Evolutionary conservation across 2,797 vertebrate species (phyloP).

Genomic region (Enteromius mattozi): DNA sequence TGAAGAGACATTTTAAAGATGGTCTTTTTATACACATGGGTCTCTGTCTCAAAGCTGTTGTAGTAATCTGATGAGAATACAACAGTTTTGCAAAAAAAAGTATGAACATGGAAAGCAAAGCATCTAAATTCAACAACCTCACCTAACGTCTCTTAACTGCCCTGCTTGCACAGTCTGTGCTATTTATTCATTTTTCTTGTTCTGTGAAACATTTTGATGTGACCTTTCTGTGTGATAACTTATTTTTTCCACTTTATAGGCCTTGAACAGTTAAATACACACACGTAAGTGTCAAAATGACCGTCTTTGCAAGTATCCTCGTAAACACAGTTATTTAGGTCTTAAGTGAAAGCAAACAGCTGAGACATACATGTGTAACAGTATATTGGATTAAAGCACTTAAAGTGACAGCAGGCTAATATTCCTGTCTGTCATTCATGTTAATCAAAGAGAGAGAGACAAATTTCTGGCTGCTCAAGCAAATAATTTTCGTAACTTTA

Average conservation of each 20-base stretch:
- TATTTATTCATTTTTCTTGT: background rate
- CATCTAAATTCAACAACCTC: background rate
- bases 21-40: conserved; percentile 10
- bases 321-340: background rate
- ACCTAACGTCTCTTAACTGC: conserved; percentile 4
- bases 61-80: background rate
- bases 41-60: background rate
- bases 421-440: background rate
- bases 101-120: too few relatives aligned
- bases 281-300: too few relatives aligned
- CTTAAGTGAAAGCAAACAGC: background rate
- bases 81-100: background rate
- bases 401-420: background rate
- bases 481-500: too few relatives aligned
- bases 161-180: background rate
- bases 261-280: background rate
- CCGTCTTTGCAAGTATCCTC: background rate
- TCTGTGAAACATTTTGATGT: background rate
- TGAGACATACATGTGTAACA: background rate
- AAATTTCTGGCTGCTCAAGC: too few relatives aligned
- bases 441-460: background rate
- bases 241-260: background rate
- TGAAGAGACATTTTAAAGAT: conserved; percentile 27
- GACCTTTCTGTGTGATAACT: background rate
- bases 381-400: background rate